Percentiles rank a stretch among this genome's conserved stretches.
Evolutionary conservation across 2,797 vertebrate genomes (phyloP).

Genomic region (Todus mexicanus): DNA sequence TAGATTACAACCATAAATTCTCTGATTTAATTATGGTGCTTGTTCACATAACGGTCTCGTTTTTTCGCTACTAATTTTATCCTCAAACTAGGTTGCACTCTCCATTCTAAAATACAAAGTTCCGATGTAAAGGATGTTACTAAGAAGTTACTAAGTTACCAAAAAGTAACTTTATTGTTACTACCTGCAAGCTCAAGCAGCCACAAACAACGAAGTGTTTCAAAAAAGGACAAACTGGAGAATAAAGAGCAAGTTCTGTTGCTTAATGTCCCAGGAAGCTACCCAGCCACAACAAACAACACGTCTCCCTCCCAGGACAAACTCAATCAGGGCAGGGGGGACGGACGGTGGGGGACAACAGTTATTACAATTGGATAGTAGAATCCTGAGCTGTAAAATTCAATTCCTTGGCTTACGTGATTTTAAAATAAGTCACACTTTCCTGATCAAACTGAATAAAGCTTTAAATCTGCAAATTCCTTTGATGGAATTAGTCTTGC

Average conservation of each 20-base stretch:
- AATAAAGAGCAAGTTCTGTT: slow-evolving; percentile 3
- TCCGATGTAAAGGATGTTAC: background rate
- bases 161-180: background rate
- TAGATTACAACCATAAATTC: background rate
- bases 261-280: background rate
- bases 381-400: background rate
- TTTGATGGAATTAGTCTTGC: background rate
- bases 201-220: background rate
- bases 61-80: background rate
- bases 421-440: background rate
- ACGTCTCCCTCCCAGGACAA: background rate
- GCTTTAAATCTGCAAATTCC: background rate
- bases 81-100: background rate
- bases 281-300: background rate
- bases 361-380: background rate
- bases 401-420: background rate
- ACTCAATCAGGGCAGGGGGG: background rate
- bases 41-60: background rate
- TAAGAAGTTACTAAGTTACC: background rate
- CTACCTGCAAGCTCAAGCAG: background rate
- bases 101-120: background rate
- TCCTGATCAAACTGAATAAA: background rate
- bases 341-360: too few relatives aligned
- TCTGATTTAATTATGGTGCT: background rate
- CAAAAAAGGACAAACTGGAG: background rate